Base-by-base conservation (phyloP, 2,113 vertebrate genomes). In the Ceyx margarethae region DNA sequence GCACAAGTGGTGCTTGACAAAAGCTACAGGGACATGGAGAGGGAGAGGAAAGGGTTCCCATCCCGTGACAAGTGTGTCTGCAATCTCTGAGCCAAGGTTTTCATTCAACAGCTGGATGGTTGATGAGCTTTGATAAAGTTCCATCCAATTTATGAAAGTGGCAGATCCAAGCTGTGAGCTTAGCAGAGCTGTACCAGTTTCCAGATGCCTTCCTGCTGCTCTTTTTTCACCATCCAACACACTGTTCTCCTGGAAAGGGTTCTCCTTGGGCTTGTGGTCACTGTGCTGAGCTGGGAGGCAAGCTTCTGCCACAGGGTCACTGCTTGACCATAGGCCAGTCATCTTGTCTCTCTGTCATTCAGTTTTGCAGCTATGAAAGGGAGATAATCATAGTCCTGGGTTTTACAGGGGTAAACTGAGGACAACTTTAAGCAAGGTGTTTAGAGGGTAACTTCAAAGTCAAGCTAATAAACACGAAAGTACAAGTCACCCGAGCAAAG, bases 401-500 rank as follows among this genome's bases (percentile, higher is more conserved):
- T 15, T 40, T 37, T 6, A 31, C 61, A 23, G 58, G 71, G 84
- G 58, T 91, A 67, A 93, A 46, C 33, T 16, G 56, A 91, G 95
- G 95, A 93, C 20, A 77, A 40, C 26, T 2, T 76, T 68, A 74
- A 84, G 80, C 15, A 5, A 72, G n/a, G 26, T 86, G 54, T 88
- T 89, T 37, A 56, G 90, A 86, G 57, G 35, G 43, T 40, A 68
- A 33, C 82, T 95, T 95, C 95, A 93, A 93, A 96, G 92, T 21
- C 26, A 62, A 80, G 66, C 62, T 77, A 76, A 93, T 91, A 95
- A 94, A 92, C 64, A 37, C 5, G 1, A 33, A 87, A 76, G 79
- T 8, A 19, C 61, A 33, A 61, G 69, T 50, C 54, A 29, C 46
- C 50, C 89, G 79, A 76, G 58, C 73, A 87, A 58, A 87, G 58